phyloP scores from a whole-genome alignment of 1,140 invertebrate genomes.

The Dendrolimus punctatus region DNA sequence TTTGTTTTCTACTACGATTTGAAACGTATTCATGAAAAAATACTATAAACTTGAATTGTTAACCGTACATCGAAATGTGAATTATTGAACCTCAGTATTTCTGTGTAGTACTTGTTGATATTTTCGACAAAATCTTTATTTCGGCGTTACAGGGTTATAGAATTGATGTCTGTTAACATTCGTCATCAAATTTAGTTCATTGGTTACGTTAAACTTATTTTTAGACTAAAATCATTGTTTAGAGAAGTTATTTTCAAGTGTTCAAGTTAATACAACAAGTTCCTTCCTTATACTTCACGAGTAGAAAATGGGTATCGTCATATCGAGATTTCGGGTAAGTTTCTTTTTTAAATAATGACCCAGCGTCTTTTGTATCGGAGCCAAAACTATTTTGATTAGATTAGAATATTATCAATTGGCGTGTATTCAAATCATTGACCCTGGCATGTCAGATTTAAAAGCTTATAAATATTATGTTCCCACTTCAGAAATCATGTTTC shows the following conservation, averaged over 20 bases:
- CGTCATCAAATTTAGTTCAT: background rate
- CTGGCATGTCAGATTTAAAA: no score
- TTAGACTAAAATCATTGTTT: background rate
- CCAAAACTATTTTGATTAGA: background rate
- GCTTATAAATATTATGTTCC: no score
- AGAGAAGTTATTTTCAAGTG: background rate
- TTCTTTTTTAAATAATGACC: background rate
- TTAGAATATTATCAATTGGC: no score
- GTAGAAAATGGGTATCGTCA: slow-evolving; percentile 1
- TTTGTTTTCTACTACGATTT: no score
- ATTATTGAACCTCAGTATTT: no score
- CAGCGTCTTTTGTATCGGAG: background rate
- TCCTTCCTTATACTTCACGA: background rate
- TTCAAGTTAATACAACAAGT: no score
- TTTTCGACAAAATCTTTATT: background rate
- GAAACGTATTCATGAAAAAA: no score
- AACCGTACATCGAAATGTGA: no score
- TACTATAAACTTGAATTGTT: no score
- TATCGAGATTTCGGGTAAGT: slow-evolving; percentile 6
- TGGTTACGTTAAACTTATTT: slow-evolving; percentile 2
- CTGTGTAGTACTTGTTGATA: no score
- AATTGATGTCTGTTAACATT: background rate
- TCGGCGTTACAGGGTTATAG: slow-evolving; percentile 3
- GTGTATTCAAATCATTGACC: no score
- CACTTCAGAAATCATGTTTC: no score